These are phyloP conservation scores for Crenichthys baileyi DNA, from an alignment of 2,797 vertebrate species.

Conservation along the genomic window DNA sequence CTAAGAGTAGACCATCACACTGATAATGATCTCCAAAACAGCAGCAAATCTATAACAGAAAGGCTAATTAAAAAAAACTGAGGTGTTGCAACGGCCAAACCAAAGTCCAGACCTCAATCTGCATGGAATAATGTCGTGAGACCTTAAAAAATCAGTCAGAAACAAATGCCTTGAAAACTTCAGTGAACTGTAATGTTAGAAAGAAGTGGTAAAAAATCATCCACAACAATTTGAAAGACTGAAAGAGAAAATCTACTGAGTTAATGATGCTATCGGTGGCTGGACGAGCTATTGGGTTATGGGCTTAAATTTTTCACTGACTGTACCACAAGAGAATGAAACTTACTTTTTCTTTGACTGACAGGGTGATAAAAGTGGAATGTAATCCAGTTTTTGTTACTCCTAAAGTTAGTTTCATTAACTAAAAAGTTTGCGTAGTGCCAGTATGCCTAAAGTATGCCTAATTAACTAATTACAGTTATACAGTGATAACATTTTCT, in stretches of 20 bases:
- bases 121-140: background rate
- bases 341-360: background rate
- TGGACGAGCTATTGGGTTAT: background rate
- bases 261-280: background rate
- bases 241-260: background rate
- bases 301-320: background rate
- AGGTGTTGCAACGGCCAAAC: background rate
- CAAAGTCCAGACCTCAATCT: background rate
- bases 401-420: conserved; percentile 15
- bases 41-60: too few relatives aligned
- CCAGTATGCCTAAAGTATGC: conserved; percentile 21
- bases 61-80: too few relatives aligned
- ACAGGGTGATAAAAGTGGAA: conserved; percentile 19
- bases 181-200: background rate
- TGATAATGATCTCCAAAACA: background rate
- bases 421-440: conserved; percentile 10
- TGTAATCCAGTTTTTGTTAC: conserved; percentile 9
- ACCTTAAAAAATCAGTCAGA: background rate
- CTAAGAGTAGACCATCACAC: background rate
- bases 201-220: background rate
- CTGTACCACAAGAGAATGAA: background rate
- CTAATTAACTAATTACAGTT: conserved; percentile 19
- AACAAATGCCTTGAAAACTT: background rate
- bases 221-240: background rate
- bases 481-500: background rate